These are phyloP conservation scores for Hippoglossus stenolepis DNA, from an alignment of 2,113 vertebrate species.

Conservation along the genomic window DNA sequence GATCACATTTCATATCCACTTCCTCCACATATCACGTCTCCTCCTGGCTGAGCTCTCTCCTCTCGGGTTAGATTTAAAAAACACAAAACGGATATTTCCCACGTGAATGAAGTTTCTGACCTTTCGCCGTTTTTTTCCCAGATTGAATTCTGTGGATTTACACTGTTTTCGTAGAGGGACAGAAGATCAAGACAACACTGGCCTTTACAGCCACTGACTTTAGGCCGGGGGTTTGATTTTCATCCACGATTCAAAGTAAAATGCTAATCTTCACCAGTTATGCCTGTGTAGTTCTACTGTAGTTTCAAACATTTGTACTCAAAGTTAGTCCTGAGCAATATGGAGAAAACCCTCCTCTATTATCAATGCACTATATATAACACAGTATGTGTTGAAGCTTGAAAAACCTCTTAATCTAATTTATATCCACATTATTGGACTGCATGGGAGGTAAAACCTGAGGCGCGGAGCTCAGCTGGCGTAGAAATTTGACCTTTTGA, in stretches of 20 bases:
- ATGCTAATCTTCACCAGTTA: constrained; percentile 5
- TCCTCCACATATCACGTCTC: constrained; percentile 15
- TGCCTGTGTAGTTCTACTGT: constrained; percentile 28
- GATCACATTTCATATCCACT: constrained; percentile 57
- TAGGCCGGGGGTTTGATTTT: not conserved
- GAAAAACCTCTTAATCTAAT: constrained; percentile 39
- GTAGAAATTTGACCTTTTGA: constrained; percentile 7
- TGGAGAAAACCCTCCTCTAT: constrained; percentile 3
- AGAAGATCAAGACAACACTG: not conserved
- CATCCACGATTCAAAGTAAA: not conserved
- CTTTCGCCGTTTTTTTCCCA: not conserved
- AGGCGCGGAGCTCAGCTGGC: constrained; percentile 6
- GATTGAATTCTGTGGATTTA: too few species aligned
- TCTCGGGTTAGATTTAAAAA: constrained; percentile 8
- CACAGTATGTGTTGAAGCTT: constrained; percentile 53
- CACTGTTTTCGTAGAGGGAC: too few species aligned
- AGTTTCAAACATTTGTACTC: constrained; percentile 32
- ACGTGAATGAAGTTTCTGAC: not conserved
- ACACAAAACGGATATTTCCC: constrained; percentile 7
- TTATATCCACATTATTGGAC: constrained; percentile 41
- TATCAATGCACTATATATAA: constrained; percentile 36
- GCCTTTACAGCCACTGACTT: not conserved
- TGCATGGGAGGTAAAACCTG: constrained; percentile 48
- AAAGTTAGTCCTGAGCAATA: constrained; percentile 19
- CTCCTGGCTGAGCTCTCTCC: constrained; percentile 3